Evolutionary conservation across 2,888 invertebrate genomes (phyloP), one percentile per base, ranked within the genome.

Genomic region (Parnassius smintheus): DNA sequence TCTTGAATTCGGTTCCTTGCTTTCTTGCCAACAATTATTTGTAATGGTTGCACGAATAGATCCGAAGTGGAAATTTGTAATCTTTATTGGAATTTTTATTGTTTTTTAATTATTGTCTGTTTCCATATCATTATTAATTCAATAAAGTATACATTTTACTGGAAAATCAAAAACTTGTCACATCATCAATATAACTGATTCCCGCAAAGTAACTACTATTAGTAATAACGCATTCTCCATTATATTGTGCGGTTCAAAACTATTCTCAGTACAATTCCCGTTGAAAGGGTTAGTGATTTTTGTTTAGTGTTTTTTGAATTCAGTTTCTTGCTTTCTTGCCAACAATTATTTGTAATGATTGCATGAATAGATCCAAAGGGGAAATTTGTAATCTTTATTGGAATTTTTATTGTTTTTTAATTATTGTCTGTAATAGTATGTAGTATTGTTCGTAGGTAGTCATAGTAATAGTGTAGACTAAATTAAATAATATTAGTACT

Each of bases 211-310:
- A 25, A 25, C 25, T 25, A 35, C 35, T 0, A 7, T 35, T 35
- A 25, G 63, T 63, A 55, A 63, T 63, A 59, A 59, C 56, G 59
- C 59, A 55, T 55, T 56, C 46, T 49, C 41, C 56, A 63, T 59
- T 59, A 63, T 42, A 59, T 59, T 59, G 51, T 63, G 63, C 63
- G 63, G 63, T 63, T 62, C 59, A n/a, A 54, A 62, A 57, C 62
- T 50, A 62, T 62, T 51, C 59, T 22, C 55, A 25, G 50, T 59
- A 55, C 59, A 56, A 59, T 63, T 59, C 63, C 63, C 63, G 63
- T 59, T 59, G 55, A 12, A 12, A 35, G 59, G 22, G 45, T 63
- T 59, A 63, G 63, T 56, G 63, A 59, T 63, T 63, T 63, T 59
- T 56, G 63, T 63, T 63, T 59, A 63, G 63, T 63, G 58, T 59